These are phyloP conservation scores for Heliconius melpomene DNA, from an alignment of 1,140 invertebrate genomes.

Conservation along the genomic window DNA sequence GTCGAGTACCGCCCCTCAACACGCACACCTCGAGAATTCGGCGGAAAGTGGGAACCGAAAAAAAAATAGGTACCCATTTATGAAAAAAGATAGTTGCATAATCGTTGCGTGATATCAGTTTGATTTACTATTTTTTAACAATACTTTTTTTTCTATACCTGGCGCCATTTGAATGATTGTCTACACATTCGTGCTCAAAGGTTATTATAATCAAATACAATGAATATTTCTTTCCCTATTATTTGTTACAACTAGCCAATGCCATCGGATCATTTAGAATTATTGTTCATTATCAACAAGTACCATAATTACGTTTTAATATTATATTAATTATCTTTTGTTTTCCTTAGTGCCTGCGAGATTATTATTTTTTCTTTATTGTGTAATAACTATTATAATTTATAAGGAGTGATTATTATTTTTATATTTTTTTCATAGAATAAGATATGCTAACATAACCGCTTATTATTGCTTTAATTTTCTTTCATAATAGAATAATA, in stretches of 20 bases:
- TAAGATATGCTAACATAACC: too few species aligned
- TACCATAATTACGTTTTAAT: background rate
- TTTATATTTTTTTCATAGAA: background rate
- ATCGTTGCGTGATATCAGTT: background rate
- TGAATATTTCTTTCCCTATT: constrained; percentile 16
- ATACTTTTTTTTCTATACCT: background rate
- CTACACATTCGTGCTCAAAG: constrained; percentile 1
- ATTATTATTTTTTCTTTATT: background rate
- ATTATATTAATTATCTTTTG: background rate
- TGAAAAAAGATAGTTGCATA: too few species aligned
- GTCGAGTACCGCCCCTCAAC: too few species aligned
- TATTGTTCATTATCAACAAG: constrained; percentile 17
- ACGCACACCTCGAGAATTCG: too few species aligned
- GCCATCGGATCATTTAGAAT: constrained; percentile 13
- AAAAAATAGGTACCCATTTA: too few species aligned
- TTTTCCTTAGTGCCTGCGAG: background rate
- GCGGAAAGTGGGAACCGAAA: too few species aligned
- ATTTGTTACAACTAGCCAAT: constrained; percentile 7
- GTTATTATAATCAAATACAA: constrained; percentile 10
- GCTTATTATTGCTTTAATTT: too few species aligned
- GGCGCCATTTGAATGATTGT: background rate
- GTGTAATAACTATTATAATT: background rate
- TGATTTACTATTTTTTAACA: background rate
- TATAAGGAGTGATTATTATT: background rate
- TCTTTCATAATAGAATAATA: too few species aligned